Evolutionary conservation across 1,140 invertebrate genomes (phyloP).

Genomic region (Odontomachus brunneus): DNA sequence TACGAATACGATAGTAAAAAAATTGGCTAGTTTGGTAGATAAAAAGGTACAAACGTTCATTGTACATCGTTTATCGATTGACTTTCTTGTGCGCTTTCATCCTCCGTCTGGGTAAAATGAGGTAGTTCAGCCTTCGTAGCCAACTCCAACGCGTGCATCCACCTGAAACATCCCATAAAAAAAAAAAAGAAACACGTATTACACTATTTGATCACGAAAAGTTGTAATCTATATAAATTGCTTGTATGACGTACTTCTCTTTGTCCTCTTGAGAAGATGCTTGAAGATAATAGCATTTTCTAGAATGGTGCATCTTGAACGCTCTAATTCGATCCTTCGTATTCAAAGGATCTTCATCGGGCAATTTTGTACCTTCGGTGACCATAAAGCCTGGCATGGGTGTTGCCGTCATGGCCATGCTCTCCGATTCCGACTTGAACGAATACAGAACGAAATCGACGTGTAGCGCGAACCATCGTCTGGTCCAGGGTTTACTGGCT

Average conservation of each 20-base stretch:
- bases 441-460: constrained; percentile 89
- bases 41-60: constrained; percentile 76
- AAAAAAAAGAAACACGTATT: too few species aligned
- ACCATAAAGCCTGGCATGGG: constrained; percentile 88
- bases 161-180: constrained; percentile 74
- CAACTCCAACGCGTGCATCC: constrained; percentile 84
- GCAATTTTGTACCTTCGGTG: constrained; percentile 79
- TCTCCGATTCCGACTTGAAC: constrained; percentile 87
- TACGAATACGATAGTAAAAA: constrained; percentile 72
- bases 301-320: constrained; percentile 87
- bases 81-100: constrained; percentile 77
- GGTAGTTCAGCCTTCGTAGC: constrained; percentile 86
- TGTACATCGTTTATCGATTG: constrained; percentile 76
- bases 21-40: constrained; percentile 78
- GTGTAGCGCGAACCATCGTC: constrained; percentile 88
- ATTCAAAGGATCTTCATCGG: constrained; percentile 81
- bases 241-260: constrained; percentile 81
- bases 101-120: constrained; percentile 70
- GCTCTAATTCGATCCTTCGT: constrained; percentile 84
- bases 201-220: background rate
- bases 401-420: constrained; percentile 87
- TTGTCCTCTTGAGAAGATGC: constrained; percentile 84
- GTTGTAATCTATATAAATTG: too few species aligned
- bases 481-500: constrained; percentile 86
- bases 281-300: constrained; percentile 87